A percentile compares a stretch with the other conserved stretches of the same genome.
These are phyloP conservation scores for Telmatochromis brichardi DNA, from an alignment of 2,113 vertebrate genomes.

Conservation along the genomic window DNA sequence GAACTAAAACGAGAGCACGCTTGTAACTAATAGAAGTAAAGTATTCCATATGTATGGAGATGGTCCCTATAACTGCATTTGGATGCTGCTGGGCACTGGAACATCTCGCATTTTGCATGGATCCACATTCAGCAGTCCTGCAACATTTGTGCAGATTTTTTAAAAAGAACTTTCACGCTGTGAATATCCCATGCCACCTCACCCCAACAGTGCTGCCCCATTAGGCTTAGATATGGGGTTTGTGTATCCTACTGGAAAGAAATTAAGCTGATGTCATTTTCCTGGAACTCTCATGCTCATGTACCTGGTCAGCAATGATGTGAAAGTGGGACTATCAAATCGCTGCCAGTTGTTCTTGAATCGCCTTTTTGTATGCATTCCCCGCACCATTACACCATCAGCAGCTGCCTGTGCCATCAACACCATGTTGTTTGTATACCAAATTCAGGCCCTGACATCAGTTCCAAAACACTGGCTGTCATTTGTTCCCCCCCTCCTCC, in stretches of 20 bases:
- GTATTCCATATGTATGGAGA: background rate
- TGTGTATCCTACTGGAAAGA: background rate
- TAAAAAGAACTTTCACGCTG: background rate
- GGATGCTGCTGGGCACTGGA: background rate
- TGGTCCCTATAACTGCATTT: background rate
- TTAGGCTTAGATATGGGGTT: constrained; percentile 5
- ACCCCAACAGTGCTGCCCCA: constrained; percentile 5
- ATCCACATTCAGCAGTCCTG: background rate
- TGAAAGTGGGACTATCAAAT: constrained; percentile 16
- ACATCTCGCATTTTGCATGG: background rate
- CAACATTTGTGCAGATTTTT: background rate
- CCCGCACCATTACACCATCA: background rate
- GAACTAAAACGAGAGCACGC: background rate
- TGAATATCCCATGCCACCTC: background rate
- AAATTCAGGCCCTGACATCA: background rate
- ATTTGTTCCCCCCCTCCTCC: background rate
- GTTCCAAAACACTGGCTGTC: background rate
- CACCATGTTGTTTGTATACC: background rate
- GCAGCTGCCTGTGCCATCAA: background rate
- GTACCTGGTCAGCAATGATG: constrained; percentile 12
- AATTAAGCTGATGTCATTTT: constrained; percentile 24
- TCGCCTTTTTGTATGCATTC: constrained; percentile 9
- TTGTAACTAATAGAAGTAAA: background rate
- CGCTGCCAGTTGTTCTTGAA: background rate
- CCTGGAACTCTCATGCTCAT: constrained; percentile 17